Percentiles rank a stretch among this genome's conserved stretches.
Conservation (phyloP, 1,140 invertebrate species). For the Pantala flavescens region DNA sequence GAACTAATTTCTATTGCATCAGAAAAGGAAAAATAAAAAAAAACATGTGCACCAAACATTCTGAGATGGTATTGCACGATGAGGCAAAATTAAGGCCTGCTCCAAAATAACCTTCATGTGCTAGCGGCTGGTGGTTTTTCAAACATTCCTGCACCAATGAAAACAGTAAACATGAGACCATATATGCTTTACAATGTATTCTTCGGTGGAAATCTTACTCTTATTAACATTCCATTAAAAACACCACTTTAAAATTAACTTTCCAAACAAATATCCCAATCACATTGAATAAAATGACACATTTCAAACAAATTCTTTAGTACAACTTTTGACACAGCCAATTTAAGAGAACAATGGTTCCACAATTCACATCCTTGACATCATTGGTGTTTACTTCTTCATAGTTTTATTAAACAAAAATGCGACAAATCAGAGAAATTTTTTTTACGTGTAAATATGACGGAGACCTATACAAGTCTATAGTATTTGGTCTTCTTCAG, state of each 20-base stretch:
- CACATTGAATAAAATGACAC: neutral
- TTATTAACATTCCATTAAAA: neutral
- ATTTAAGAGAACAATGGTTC: neutral
- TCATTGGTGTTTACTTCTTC: slow-evolving; percentile 1
- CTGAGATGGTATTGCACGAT: too few species aligned
- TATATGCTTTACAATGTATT: neutral
- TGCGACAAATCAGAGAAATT: too few species aligned
- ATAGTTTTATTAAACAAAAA: too few species aligned
- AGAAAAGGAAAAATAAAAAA: too few species aligned
- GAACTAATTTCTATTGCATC: too few species aligned
- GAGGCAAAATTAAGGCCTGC: too few species aligned
- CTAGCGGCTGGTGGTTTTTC: neutral
- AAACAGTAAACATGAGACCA: neutral
- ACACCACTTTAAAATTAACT: too few species aligned
- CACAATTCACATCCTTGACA: neutral
- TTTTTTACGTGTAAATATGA: neutral
- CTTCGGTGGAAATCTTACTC: neutral
- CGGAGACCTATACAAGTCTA: neutral
- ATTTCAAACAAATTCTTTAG: neutral
- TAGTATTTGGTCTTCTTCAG: neutral
- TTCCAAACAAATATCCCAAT: neutral
- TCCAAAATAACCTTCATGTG: too few species aligned
- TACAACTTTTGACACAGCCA: neutral
- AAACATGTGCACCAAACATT: too few species aligned
- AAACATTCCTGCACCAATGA: neutral